These are phyloP conservation scores for Poecilobothrus nobilitatus DNA, from an alignment of 2,888 invertebrate species.

Conservation along the genomic window DNA sequence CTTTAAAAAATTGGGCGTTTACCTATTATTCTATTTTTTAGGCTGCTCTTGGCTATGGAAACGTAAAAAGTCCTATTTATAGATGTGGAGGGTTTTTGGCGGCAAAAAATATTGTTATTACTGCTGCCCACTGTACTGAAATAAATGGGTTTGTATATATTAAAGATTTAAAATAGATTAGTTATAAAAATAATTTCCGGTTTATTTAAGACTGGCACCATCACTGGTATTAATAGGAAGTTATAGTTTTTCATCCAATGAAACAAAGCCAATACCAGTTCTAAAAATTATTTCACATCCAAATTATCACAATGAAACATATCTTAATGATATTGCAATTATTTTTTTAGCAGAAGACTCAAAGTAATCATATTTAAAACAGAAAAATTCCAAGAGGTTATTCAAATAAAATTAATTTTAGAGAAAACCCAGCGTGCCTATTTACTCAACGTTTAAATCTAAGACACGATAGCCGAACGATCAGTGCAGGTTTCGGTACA, in stretches of 20 bases:
- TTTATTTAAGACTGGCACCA: constrained; percentile 21
- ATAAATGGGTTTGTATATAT: constrained; percentile 22
- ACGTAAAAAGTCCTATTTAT: too few relatives aligned
- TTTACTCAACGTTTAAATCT: too few relatives aligned
- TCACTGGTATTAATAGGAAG: constrained; percentile 22
- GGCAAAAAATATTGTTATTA: constrained; percentile 19
- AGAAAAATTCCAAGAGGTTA: neutral
- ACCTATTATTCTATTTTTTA: too few relatives aligned
- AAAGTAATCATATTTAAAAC: neutral
- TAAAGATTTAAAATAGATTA: neutral
- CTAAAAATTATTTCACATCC: too few relatives aligned
- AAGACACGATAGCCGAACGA: neutral
- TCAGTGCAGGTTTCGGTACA: neutral
- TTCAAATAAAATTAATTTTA: neutral
- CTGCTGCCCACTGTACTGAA: constrained; percentile 24
- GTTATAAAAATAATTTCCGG: neutral
- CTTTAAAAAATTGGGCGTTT: too few relatives aligned
- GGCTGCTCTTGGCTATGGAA: too few relatives aligned
- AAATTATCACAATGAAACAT: constrained; percentile 13
- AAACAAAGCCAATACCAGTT: constrained; percentile 18
- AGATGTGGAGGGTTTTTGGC: constrained; percentile 23
- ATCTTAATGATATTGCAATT: constrained; percentile 14
- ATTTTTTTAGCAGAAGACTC: neutral
- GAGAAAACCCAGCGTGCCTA: neutral
- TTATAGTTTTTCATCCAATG: constrained; percentile 16